Base-by-base conservation (phyloP, 2,113 vertebrate species). In the Pollimyrus isidori region DNA sequence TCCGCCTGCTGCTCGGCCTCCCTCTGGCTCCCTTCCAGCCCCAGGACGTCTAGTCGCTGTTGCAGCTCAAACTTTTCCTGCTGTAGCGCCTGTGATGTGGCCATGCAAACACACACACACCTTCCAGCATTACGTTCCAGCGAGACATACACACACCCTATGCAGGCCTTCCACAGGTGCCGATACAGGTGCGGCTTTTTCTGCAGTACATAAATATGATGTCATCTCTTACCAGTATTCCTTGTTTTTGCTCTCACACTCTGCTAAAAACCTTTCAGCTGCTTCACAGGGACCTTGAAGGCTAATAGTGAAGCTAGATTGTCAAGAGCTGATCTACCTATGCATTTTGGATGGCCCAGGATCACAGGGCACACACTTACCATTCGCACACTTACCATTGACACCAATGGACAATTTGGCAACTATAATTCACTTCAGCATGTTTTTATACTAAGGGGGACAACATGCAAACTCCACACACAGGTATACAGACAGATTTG, bases 21-120 rank as follows among this genome's bases (percentile, higher is more conserved):
- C 26, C 90, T 93, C 92, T 96, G 95, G 17, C 92, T 91, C 0
- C 92, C 94, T 17, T 92, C 91, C 52, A 96, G 91, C 30, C 95
- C 94, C 15, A 88, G 93, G 91, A 95, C 93, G 3, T 96, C 95
- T 91, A 96, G 89, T 88, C 86, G 94, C 87, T 95, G 94, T 91
- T 94, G 94, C 3, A 96, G 89, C 13, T 93, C 42, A 4, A 96
- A 94, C 23, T 94, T 96, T 89, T 96, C 93, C 92, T 96, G 96
- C 91, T 96, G 94, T 17, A 95, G 88, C 26, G 58, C 89, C 96
- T 96, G 91, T 90, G 50, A 92, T 46, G 86, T 86, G 89, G 9
- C 45, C 56, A 45, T 23, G 17, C 84, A 53, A 21, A 42, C 65
- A 76, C 48, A 88, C 21, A 89, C 5, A 85, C 26, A 76, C 30